A percentile compares a stretch with the other conserved stretches of the same genome.
phyloP scores from a whole-genome alignment of 2,797 vertebrate genomes.

The Masticophis lateralis region DNA sequence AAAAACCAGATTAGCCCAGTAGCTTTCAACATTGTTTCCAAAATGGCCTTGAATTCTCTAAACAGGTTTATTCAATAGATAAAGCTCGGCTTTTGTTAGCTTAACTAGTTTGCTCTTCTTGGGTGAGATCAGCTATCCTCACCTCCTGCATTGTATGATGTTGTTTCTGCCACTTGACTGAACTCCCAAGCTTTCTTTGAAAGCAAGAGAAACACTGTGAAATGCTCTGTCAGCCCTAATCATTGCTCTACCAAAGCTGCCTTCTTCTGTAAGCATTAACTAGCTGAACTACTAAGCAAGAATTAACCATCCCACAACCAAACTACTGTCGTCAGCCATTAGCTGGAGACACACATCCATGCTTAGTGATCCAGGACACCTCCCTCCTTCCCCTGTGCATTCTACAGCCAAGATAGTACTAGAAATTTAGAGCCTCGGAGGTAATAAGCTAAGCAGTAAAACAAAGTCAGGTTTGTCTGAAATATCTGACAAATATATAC shows the following conservation, averaged over 20 bases:
- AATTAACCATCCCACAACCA: not conserved
- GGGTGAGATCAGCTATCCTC: not conserved
- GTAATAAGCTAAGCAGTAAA: not conserved
- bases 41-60: conserved; percentile 25
- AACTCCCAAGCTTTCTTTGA: not conserved
- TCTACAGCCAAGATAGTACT: not conserved
- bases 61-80: conserved; percentile 23
- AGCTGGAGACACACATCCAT: conserved; percentile 27
- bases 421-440: not conserved
- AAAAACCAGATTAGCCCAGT: conserved; percentile 32
- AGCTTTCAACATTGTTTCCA: conserved; percentile 35
- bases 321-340: not conserved
- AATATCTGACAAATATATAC: not conserved
- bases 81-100: conserved; percentile 10
- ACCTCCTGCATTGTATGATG: not conserved
- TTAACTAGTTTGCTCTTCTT: conserved; percentile 23
- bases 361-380: not conserved
- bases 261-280: not conserved
- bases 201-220: not conserved
- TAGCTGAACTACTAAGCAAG: not conserved
- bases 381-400: not conserved
- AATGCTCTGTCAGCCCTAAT: not conserved
- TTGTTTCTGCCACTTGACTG: conserved; percentile 6
- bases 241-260: not conserved
- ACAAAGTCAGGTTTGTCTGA: not conserved